Evolutionary conservation across 2,888 invertebrate species (phyloP), one percentile per base, ranked within the genome.

Genomic region (Parochlus steinenii): DNA sequence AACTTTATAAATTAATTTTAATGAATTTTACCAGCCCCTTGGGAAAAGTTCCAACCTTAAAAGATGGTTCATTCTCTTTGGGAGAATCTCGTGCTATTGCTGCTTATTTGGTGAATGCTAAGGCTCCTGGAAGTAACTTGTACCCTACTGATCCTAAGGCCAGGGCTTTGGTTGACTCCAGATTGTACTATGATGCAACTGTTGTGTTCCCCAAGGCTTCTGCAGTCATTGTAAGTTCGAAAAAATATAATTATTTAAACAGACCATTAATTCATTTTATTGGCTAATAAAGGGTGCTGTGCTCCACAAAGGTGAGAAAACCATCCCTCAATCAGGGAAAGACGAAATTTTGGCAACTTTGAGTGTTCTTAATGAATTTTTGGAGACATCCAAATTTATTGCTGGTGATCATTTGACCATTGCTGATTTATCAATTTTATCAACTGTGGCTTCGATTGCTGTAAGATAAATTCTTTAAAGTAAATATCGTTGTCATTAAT

Each of bases 321-420:
- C 1, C 3, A 12, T 19, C 2, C 5, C 12, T 7, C 6, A 6
- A 6, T 11, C 14, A 6, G 10, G n/a, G 5, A 5, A 20, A 12
- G 18, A 17, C n/a, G 11, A 6, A 12, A 10, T 30, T 3, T 12
- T 14, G 7, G 20, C 18, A 12, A 8, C 15, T 3, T 19, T 30
- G 19, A 10, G n/a, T 6, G 20, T 19, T n/a, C 42, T 60, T 12
- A 50, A 61, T 31, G 45, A 42, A 10, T 54, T 48, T 40, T 44
- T 61, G 24, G 48, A 47, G 20, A 51, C 50, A 10, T 48, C 48
- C 19, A 44, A 53, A 25, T 63, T 52, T 47, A 54, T 53, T 38
- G 58, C 58, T 16, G 63, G 62, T 6, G 48, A 57, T 38, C 46
- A 53, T 31, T 37, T 59, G 17, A 62, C 63, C 4, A 47, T 64